Base-by-base conservation (phyloP, 35 echinoderm and acorn worm genomes). In the Stichopus chloronotus region DNA sequence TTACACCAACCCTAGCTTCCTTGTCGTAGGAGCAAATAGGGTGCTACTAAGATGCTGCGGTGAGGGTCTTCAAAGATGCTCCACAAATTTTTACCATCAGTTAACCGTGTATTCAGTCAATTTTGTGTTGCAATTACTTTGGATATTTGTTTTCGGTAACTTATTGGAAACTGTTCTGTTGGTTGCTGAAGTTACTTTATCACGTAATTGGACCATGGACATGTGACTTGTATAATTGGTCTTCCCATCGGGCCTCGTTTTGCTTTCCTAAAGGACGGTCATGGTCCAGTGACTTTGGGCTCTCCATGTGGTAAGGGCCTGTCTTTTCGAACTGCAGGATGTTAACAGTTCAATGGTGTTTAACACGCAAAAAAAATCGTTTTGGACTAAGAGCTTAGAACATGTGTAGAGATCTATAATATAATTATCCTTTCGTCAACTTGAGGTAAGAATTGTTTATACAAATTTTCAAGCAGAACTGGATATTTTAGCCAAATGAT, bases 11-110 rank as follows among this genome's bases (percentile, higher is more conserved):
- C n/a, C 69, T 74, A 74, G 22, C 17, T 56, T 85, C 55, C 82
- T 58, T 58, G 82, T 58, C 55, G 55, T 58, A 58, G 82, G 82
- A 85, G 82, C 57, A 16, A 85, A 23, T 22, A 58, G 82, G 79
- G 80, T 83, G 17, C 17, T 65, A 65, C 55, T 85, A 58, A 85
- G 82, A 85, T 58, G 82, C 54, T 58, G 55, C 82, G 2, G 87
- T 63, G 7, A 69, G 87, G 80, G 52, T 83, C 80, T 55, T 83
- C 16, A 83, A 14, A 83, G 25, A 83, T 57, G 8, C 9, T 52
- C 55, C 7, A 83, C 16, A 14, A 57, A 83, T 74, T 74, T n/a
- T 74, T 61, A 10, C 14, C 59, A 10, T 61, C 59, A 10, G 59
- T 61, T 61, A 61, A 74, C 69, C 69, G 69, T 74, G 69, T 74